phyloP scores from a whole-genome alignment of 2,888 invertebrate genomes.

The Scaptomyza parva region DNA sequence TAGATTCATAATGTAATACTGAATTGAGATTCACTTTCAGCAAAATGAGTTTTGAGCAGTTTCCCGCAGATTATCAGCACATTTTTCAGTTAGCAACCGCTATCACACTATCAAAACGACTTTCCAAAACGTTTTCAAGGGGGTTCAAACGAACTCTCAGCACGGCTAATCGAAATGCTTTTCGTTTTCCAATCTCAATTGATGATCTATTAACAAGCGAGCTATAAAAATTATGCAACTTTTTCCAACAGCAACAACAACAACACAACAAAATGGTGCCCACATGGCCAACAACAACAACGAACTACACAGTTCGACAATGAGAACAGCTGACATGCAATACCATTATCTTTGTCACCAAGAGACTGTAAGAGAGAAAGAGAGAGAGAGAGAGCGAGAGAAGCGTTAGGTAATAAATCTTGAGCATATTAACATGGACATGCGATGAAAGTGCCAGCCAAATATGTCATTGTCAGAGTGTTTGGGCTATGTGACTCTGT shows the following conservation, averaged over 20 bases:
- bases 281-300: constrained; percentile 35
- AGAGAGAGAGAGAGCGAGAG: neutral
- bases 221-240: constrained; percentile 77
- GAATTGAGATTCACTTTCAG: no score
- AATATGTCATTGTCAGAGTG: constrained; percentile 77
- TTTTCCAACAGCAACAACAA: constrained; percentile 47
- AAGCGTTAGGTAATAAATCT: constrained; percentile 65
- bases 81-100: constrained; percentile 7
- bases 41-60: no score
- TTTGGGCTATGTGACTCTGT: constrained; percentile 27
- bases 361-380: neutral
- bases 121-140: constrained; percentile 43
- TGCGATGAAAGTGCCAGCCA: constrained; percentile 78
- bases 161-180: constrained; percentile 54
- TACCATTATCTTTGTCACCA: constrained; percentile 78
- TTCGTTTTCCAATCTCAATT: constrained; percentile 64
- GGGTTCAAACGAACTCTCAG: constrained; percentile 49
- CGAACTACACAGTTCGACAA: constrained; percentile 25
- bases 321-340: constrained; percentile 56
- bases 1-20: no score
- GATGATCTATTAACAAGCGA: constrained; percentile 73
- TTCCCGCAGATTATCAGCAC: neutral
- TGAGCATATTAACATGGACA: constrained; percentile 79
- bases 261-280: constrained; percentile 75
- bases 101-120: constrained; percentile 18